Conservation (phyloP, 2,113 vertebrate species). For the Ptilonorhynchus violaceus region DNA sequence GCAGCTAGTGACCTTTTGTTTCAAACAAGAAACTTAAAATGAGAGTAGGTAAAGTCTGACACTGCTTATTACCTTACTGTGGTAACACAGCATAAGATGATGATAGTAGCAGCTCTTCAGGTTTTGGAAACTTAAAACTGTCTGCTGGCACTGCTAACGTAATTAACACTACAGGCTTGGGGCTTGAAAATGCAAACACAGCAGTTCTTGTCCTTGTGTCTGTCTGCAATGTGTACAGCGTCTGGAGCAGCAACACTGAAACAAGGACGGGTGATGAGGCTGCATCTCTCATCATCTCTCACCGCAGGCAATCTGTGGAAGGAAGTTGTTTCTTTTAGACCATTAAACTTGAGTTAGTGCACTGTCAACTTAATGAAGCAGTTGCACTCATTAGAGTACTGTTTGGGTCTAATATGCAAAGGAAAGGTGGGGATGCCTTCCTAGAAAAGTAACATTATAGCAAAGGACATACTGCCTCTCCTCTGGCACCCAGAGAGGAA, state of each 20-base stretch:
- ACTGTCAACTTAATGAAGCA: background rate
- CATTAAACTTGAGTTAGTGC: background rate
- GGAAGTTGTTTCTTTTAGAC: background rate
- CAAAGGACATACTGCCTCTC: background rate
- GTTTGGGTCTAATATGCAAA: background rate
- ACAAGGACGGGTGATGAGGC: fast-evolving
- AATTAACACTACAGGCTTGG: background rate
- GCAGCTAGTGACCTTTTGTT: background rate
- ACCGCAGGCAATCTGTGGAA: background rate
- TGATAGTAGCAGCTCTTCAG: background rate
- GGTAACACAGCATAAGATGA: background rate
- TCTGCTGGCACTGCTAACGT: background rate
- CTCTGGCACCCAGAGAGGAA: background rate
- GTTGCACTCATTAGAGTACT: background rate
- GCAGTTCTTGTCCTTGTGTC: background rate
- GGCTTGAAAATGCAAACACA: background rate
- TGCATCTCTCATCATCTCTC: background rate
- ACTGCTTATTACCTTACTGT: background rate
- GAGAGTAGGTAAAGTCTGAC: background rate
- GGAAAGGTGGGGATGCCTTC: background rate
- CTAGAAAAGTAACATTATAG: background rate
- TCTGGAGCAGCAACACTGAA: background rate
- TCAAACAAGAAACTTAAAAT: background rate
- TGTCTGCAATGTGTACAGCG: fast-evolving
- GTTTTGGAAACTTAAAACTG: background rate